Conservation (phyloP, 2,797 vertebrate species). For the Agapornis canus region DNA sequence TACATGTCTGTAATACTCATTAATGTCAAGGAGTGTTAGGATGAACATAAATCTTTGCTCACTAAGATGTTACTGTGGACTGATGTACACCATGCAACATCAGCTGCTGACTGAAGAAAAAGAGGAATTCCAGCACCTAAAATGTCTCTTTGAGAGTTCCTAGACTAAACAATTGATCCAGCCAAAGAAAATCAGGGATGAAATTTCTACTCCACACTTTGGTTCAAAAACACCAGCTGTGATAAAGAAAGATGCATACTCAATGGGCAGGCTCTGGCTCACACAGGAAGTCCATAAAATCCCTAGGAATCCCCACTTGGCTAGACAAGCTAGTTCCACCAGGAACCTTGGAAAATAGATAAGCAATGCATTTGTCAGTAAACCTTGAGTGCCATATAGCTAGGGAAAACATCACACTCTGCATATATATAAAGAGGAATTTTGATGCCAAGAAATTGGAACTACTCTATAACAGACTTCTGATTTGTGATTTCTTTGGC, state of each 20-base stretch:
- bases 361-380: slow-evolving; percentile 9
- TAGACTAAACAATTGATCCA: slow-evolving; percentile 71
- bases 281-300: slow-evolving; percentile 1
- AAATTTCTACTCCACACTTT: slow-evolving; percentile 56
- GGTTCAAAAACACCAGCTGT: slow-evolving; percentile 52
- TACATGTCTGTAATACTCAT: slow-evolving; percentile 60
- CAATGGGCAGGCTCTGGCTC: background rate
- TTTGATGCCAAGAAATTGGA: slow-evolving; percentile 39
- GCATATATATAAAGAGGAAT: background rate
- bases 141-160: slow-evolving; percentile 54
- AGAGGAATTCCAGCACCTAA: slow-evolving; percentile 67
- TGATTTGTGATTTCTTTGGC: slow-evolving; percentile 72
- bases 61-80: slow-evolving; percentile 39
- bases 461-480: slow-evolving; percentile 28
- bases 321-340: background rate
- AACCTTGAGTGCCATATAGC: background rate
- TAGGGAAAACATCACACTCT: slow-evolving; percentile 10
- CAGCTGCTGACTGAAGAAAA: slow-evolving; percentile 65
- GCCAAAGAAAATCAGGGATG: slow-evolving; percentile 68
- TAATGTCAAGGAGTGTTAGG: slow-evolving; percentile 42
- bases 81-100: slow-evolving; percentile 57
- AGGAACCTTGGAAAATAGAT: slow-evolving; percentile 18
- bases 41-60: slow-evolving; percentile 53
- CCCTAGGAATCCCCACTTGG: background rate
- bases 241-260: background rate